Evolutionary conservation across 2,888 invertebrate species (phyloP), one percentile per base, ranked within the genome.

Genomic region (Trachelus tabidus): DNA sequence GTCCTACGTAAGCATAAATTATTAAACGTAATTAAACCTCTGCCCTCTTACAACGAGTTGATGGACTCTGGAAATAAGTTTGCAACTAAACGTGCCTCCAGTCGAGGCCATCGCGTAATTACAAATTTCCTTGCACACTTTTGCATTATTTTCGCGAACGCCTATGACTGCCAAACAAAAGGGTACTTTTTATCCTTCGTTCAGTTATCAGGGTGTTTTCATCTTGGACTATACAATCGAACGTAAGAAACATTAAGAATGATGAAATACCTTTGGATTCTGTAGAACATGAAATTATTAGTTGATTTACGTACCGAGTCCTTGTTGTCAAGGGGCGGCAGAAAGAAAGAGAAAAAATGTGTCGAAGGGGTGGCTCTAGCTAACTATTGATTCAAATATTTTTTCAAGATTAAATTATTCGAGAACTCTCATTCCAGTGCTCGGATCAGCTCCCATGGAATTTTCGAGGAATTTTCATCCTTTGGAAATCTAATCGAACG

Each of bases 21-120:
- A 87, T 87, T 87, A 88, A 83, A 86, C 82, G 82, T 83, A 83
- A 84, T 82, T 71, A 82, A 82, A 85, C 85, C 82, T 79, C 68
- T 78, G 77, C 73, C 79, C 73, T 75, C 73, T 78, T 79, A 79
- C 73, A 77, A 74, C 68, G 34, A 76, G 75, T 79, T 34, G 69
- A 79, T 79, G 30, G 84, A 85, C 84, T 82, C 82, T 84, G 75
- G 84, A 87, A 87, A 87, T 83, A 85, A 87, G 87, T 86, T 88
- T 86, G 87, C 84, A 83, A 83, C 86, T 87, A 23, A 23, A 56
- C 56, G 23, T 56, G 9, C 23, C 56, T 56, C 1, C 56, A 2
- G 56, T 56, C 9, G 56, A 23, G 23, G 23, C 56, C 23, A 23
- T 56, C 56, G 56, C 9, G 56, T 23, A 56, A 56, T 56, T 56